Evolutionary conservation across 2,888 invertebrate species (phyloP), one percentile per base, ranked within the genome.

Genomic region (Acrobasis suavella): DNA sequence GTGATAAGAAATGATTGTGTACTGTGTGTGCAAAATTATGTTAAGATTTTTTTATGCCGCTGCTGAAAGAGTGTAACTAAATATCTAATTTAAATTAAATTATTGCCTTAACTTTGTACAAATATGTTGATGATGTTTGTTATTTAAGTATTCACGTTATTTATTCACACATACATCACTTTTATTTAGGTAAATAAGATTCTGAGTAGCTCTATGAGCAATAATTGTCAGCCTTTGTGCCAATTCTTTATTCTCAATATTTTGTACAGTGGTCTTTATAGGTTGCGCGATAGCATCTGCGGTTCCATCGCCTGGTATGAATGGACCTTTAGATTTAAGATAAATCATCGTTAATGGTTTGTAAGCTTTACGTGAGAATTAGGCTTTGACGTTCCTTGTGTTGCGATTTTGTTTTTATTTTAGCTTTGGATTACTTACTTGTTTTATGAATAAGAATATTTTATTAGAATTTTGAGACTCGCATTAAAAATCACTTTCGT

Each of bases 311-410:
- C 70, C 62, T 62, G 66, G 68, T 70, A 74, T 81, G 78, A 78
- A 80, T 76, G 76, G 73, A 72, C 74, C 73, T 72, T 72, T 65
- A 74, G 76, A 78, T 78, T 67, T 56, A 64, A 77, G 78, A 81
- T 81, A 80, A 76, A 75, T 78, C 73, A 72, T 66, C 72, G 67
- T 72, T 77, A 77, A 78, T 76, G 72, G 72, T 70, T 71, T 69
- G 70, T 65, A 69, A 67, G 70, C 64, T 67, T 66, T 70, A 69
- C 72, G 73, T 74, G 75, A 70, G 68, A 72, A 73, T 71, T 67
- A 64, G 67, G 64, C 59, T 60, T 42, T 52, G 42, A 22, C 63
- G 64, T 65, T 69, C 61, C 49, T 46, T 46, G 16, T 60, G 38
- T 39, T 51, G 60, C 52, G 14, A 60, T 60, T 60, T 60, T 52